Evolutionary conservation across 2,888 invertebrate genomes (phyloP), one percentile per base, ranked within the genome.

Genomic region (Sminthurinus aureus): DNA sequence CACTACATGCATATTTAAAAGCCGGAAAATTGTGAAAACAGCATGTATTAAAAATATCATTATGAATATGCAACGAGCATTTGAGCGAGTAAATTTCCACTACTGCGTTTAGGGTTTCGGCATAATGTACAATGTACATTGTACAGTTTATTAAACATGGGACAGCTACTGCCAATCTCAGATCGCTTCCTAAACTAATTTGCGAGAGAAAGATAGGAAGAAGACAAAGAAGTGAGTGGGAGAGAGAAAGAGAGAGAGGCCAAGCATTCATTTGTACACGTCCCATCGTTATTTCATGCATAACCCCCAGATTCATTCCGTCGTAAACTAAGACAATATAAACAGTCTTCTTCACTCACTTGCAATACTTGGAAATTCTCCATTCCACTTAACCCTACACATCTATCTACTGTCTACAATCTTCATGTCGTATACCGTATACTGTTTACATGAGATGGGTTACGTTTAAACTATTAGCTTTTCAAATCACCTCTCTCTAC

Each of bases 141-240:
- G n/a, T n/a, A n/a, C n/a, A n/a, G n/a, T 24, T 71, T 71, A 15
- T 71, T 24, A 71, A 71, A 71, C 67, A 69, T 20, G 20, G n/a
- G 20, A 20, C 26, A 71, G 71, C 24, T 6, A 71, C 71, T 24
- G 71, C 24, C 71, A 71, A 71, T 71, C 71, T 71, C 71, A 71
- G 71, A 71, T 71, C 71, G 71, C 24, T 71, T 71, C 71, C 71
- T 24, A 71, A 71, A 71, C 71, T 71, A 71, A 71, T 71, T 71
- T 64, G 64, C n/a, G 67, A n/a, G 67, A 67, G 67, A n/a, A 38
- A 38, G 38, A 38, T 38, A 38, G 38, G 6, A 38, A 38, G 3
- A 38, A 38, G 38, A 38, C 38, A 38, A 38, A 38, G 38, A 38
- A 1, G 38, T 1, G 38, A 38, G 38, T 4, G 38, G 6, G 38